Evolutionary conservation across 2,888 invertebrate genomes (phyloP).

Genomic region (Monopis laevigella): DNA sequence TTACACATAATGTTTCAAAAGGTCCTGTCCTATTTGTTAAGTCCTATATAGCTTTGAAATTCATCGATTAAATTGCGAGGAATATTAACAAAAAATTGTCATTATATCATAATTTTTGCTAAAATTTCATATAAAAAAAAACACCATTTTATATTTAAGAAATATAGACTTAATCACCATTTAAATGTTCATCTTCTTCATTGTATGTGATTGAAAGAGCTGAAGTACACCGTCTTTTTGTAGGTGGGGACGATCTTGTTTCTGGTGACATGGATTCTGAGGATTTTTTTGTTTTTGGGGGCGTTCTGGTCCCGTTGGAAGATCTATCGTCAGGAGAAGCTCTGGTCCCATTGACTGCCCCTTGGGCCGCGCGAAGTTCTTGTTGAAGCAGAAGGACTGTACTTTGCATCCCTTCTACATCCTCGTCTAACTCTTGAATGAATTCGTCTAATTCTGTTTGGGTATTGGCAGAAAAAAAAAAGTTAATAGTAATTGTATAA

Average conservation of each 20-base stretch:
- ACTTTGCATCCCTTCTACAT: conserved; percentile 98
- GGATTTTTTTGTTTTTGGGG: conserved; percentile 52
- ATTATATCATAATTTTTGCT: too few species aligned
- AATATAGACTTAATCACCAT: conserved; percentile 73
- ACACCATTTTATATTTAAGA: too few species aligned
- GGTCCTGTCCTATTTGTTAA: too few species aligned
- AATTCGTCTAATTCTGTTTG: conserved; percentile 97
- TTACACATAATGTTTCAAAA: too few species aligned
- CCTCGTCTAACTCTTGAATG: conserved; percentile 94
- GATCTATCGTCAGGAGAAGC: too few species aligned
- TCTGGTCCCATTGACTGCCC: conserved; percentile 47
- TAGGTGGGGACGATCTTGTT: conserved; percentile 48
- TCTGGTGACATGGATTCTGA: conserved; percentile 28
- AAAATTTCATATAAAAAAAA: too few species aligned
- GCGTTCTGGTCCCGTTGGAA: too few species aligned
- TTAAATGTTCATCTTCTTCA: conserved; percentile 78
- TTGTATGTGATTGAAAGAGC: conserved; percentile 79
- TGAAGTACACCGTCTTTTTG: conserved; percentile 76
- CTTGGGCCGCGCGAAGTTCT: conserved; percentile 82
- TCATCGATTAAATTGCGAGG: too few species aligned
- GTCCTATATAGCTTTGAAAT: too few species aligned
- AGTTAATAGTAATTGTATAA: too few species aligned
- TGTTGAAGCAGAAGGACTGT: conserved; percentile 94
- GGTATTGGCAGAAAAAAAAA: too few species aligned
- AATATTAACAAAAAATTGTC: too few species aligned